Evolutionary conservation across 37 sponge, comb jelly and placozoan genomes (phyloP).

Genomic region (Geodia barretti): DNA sequence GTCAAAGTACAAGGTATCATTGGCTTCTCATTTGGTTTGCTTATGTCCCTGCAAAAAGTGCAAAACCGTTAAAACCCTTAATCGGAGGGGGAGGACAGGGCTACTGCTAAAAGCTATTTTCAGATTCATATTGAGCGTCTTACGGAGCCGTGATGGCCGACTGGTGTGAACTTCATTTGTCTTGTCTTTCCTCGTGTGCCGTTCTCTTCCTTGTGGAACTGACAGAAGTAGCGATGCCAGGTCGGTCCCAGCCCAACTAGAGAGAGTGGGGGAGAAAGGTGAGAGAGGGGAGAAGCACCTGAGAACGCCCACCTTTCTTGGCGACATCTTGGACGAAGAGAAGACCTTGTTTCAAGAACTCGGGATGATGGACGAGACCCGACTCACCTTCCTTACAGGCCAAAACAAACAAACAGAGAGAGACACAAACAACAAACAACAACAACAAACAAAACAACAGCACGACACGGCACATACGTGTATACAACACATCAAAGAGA

Average conservation of each 20-base stretch:
- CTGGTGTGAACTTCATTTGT: conserved; percentile 37
- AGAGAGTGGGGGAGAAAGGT: background rate
- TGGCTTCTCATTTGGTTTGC: too few relatives aligned
- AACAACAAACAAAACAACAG: background rate
- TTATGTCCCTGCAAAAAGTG: too few relatives aligned
- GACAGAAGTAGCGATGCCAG: conserved; percentile 78
- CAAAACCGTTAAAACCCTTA: too few relatives aligned
- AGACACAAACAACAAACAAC: conserved; percentile 1
- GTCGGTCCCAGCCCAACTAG: conserved; percentile 5
- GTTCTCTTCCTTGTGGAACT: conserved; percentile 62
- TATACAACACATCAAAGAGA: background rate
- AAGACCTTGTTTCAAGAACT: conserved; percentile 72
- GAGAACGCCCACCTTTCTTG: conserved; percentile 53
- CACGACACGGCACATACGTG: background rate
- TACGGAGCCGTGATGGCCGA: conserved; percentile 54
- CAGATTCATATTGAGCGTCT: too few relatives aligned
- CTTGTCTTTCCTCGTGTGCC: conserved; percentile 26
- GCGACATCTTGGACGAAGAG: conserved; percentile 65
- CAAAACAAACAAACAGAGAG: background rate
- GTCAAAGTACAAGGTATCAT: too few relatives aligned
- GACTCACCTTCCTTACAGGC: conserved; percentile 58
- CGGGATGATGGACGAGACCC: conserved; percentile 77
- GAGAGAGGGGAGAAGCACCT: background rate
- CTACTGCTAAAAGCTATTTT: too few relatives aligned
- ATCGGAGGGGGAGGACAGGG: too few relatives aligned